Evolutionary conservation across 2,113 vertebrate species (phyloP), one percentile per base, ranked within the genome.

Genomic region (Dasyurus viverrinus): DNA sequence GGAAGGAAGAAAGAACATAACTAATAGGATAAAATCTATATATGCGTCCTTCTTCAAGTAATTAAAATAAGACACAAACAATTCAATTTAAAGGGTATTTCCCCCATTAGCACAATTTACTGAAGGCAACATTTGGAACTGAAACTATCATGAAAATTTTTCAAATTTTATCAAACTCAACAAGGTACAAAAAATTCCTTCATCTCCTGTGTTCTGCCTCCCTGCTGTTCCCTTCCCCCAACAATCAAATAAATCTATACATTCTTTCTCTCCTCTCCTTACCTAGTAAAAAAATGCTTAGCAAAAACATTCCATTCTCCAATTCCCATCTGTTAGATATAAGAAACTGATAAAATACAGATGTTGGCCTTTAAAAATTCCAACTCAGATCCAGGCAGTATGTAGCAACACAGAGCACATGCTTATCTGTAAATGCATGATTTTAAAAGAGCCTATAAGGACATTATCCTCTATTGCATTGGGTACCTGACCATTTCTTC

Each of bases 261-360:
- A 76, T 19, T 42, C 68, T 76, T n/a, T n/a, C n/a, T 22, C 5
- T 25, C n/a, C 60, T n/a, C 60, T 42, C 16, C 68, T 42, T 76
- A n/a, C 68, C 36, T 8, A 76, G 16, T 76, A 48, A 92, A 94
- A 97, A 95, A 48, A 48, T 91, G 2, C 50, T 94, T 54, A 96
- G 54, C 23, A 96, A 54, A 95, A 94, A 54, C 0, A 57, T 89
- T 92, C 94, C 22, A 50, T 90, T 14, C 76, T 91, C 55, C 25
- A 68, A 42, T 76, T 1, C 27, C 24, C 92, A 47, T 52, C 68
- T 76, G 11, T 95, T 68, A 54, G 26, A 84, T 0, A 97, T 91
- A 91, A 98, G 95, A 25, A 91, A 19, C 22, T 89, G n/a, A 98
- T 94, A 97, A 97, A 98, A 98, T 94, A 92, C 94, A 98, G 94